These are phyloP conservation scores for Neodiprion pinetum DNA, from an alignment of 1,140 invertebrate genomes.

Conservation along the genomic window DNA sequence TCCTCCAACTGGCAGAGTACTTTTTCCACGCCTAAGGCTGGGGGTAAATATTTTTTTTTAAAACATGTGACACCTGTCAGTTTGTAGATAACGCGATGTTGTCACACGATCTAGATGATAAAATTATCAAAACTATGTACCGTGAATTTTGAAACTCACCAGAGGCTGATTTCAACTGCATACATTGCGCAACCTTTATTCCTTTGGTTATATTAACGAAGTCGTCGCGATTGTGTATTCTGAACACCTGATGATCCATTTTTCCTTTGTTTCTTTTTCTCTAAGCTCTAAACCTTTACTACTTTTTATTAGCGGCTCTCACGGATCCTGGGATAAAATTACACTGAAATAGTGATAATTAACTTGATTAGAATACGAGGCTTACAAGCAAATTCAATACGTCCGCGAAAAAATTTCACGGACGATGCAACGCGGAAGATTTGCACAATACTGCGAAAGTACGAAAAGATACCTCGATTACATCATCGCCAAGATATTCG, in stretches of 20 bases:
- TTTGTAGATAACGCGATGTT: constrained; percentile 31
- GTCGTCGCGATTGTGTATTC: constrained; percentile 64
- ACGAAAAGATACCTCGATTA: neutral
- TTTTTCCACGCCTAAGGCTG: constrained; percentile 46
- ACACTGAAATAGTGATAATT: constrained; percentile 14
- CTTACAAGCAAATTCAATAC: too few species aligned
- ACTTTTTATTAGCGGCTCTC: neutral
- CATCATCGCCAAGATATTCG: too few species aligned
- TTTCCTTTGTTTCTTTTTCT: constrained; percentile 4
- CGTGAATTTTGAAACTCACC: constrained; percentile 34
- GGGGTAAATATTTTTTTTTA: neutral
- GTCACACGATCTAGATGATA: constrained; percentile 24
- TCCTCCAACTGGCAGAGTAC: constrained; percentile 48
- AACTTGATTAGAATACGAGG: neutral
- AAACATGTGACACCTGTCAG: constrained; percentile 26
- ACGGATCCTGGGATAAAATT: constrained; percentile 6
- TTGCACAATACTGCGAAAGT: neutral
- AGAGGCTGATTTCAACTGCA: constrained; percentile 64
- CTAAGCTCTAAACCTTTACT: neutral
- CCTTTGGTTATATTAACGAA: constrained; percentile 64
- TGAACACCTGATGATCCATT: constrained; percentile 57
- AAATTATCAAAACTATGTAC: constrained; percentile 12
- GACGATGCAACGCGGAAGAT: too few species aligned
- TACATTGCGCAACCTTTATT: constrained; percentile 67
- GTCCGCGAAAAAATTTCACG: too few species aligned